Conservation (phyloP, 1,140 invertebrate species). For the Asobara japonica region DNA sequence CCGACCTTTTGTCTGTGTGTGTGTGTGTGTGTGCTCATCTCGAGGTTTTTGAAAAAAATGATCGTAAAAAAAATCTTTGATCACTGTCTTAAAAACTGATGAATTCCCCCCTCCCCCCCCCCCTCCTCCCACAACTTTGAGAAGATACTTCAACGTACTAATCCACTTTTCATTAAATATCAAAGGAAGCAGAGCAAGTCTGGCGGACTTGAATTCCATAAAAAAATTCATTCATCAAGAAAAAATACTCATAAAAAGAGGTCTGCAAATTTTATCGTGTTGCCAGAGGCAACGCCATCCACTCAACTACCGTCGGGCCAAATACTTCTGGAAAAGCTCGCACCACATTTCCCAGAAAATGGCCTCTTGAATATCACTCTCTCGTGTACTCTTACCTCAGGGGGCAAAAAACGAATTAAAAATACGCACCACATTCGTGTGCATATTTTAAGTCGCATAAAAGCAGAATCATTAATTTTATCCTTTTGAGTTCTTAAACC, state of each 20-base stretch:
- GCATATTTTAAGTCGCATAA: too few relatives aligned
- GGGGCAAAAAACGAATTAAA: not conserved
- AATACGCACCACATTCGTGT: not conserved
- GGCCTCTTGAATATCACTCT: not conserved
- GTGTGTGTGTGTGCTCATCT: too few relatives aligned
- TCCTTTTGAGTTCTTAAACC: too few relatives aligned
- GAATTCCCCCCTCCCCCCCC: too few relatives aligned
- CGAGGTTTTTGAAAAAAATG: too few relatives aligned
- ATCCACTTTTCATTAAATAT: not conserved
- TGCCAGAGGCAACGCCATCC: slow-evolving; percentile 20
- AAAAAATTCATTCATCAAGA: slow-evolving; percentile 5
- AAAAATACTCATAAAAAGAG: not conserved
- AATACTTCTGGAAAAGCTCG: not conserved
- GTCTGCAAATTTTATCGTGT: slow-evolving; percentile 3
- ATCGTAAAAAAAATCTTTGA: too few relatives aligned
- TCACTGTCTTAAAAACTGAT: too few relatives aligned
- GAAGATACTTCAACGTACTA: not conserved
- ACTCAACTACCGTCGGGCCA: not conserved
- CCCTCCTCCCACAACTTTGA: not conserved
- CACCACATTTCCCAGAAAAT: not conserved
- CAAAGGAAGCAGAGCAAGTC: not conserved
- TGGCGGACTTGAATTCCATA: not conserved
- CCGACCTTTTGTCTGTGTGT: too few relatives aligned
- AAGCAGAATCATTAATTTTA: too few relatives aligned
- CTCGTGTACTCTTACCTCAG: not conserved